Evolutionary conservation across 2,888 invertebrate species (phyloP).

Genomic region (Tineola bisselliella): DNA sequence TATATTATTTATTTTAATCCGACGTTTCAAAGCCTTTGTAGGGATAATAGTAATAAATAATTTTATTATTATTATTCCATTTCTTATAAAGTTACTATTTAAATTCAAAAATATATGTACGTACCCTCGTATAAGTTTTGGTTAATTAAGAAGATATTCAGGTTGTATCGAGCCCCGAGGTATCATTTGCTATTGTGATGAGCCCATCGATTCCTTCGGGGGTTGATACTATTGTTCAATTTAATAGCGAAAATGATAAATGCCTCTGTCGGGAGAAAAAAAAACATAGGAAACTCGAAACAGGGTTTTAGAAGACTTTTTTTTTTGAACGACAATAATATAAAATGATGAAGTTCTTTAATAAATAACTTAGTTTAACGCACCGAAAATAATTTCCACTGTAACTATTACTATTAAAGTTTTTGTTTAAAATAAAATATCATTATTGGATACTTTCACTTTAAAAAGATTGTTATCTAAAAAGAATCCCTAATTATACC

Average conservation of each 20-base stretch:
- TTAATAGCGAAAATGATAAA: constrained; percentile 67
- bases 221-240: constrained; percentile 47
- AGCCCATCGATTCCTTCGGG: constrained; percentile 56
- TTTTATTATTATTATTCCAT: too few relatives aligned
- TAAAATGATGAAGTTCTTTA: constrained; percentile 5
- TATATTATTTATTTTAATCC: too few relatives aligned
- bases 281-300: constrained; percentile 19
- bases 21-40: too few relatives aligned
- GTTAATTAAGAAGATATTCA: constrained; percentile 63
- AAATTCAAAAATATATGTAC: constrained; percentile 26
- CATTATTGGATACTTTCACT: neutral
- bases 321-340: neutral
- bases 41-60: too few relatives aligned
- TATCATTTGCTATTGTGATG: constrained; percentile 65
- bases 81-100: constrained; percentile 10
- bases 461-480: constrained; percentile 1
- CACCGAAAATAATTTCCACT: neutral
- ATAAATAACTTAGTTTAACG: neutral
- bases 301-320: too few relatives aligned
- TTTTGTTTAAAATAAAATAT: neutral
- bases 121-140: constrained; percentile 48
- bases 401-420: neutral
- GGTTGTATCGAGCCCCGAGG: constrained; percentile 35
- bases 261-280: constrained; percentile 44
- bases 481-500: constrained; percentile 7